A percentile compares a stretch with the other conserved stretches of the same genome.
phyloP scores from a whole-genome alignment of 2,797 vertebrate genomes.

The Babyrousa celebensis region DNA sequence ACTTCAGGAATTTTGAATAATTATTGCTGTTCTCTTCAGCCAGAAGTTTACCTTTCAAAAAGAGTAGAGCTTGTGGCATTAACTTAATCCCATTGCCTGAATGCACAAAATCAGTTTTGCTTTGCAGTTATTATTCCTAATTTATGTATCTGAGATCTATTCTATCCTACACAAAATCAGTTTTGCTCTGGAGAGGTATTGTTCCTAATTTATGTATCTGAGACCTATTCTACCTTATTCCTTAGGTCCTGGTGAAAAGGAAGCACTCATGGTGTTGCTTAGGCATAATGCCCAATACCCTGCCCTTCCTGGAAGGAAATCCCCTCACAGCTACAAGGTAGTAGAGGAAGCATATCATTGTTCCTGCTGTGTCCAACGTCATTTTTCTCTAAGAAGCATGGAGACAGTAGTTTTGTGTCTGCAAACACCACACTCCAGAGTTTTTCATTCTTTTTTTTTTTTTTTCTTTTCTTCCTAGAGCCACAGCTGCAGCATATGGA shows the following conservation, averaged over 20 bases:
- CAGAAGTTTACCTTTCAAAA: slow-evolving; percentile 87
- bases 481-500: too few species aligned
- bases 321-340: neutral
- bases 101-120: slow-evolving; percentile 63
- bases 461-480: too few species aligned
- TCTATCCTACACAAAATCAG: neutral
- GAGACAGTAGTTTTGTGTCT: neutral
- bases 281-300: neutral
- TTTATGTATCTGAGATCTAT: neutral
- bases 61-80: slow-evolving; percentile 74
- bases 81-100: slow-evolving; percentile 67
- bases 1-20: slow-evolving; percentile 85
- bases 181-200: slow-evolving; percentile 75
- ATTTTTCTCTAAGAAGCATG: neutral
- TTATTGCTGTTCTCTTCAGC: slow-evolving; percentile 77
- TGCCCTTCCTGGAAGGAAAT: slow-evolving; percentile 15
- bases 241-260: slow-evolving; percentile 74
- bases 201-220: slow-evolving; percentile 60
- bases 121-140: slow-evolving; percentile 74
- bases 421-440: neutral
- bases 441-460: neutral
- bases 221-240: slow-evolving; percentile 75
- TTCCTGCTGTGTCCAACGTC: neutral
- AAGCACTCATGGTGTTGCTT: slow-evolving; percentile 72
- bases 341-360: neutral